Conservation (phyloP, 2,888 invertebrate genomes). For the Drosophila nigricruria region DNA sequence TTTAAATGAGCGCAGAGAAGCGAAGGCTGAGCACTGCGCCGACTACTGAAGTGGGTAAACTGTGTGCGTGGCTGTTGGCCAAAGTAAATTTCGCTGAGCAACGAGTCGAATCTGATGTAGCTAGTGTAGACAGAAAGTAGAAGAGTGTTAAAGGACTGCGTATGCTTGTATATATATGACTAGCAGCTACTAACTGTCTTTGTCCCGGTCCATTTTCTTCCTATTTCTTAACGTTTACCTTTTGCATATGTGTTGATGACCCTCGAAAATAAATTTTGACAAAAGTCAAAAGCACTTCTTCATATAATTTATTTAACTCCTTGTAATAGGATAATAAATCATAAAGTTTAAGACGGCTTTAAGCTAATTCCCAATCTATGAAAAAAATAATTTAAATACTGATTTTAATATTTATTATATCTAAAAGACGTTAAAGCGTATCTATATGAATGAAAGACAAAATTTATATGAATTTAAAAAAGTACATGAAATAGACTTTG, state of each 20-base stretch:
- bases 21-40: neutral
- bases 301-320: neutral
- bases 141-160: neutral
- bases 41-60: neutral
- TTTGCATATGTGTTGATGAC: neutral
- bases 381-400: no score
- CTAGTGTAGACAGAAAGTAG: no score
- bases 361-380: no score
- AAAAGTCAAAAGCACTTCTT: neutral
- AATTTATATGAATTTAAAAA: no score
- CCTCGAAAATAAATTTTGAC: neutral
- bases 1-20: constrained; percentile 48
- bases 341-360: no score
- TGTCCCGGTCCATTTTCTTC: neutral
- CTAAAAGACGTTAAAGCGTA: no score
- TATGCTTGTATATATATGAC: neutral
- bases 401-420: no score
- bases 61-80: constrained; percentile 11
- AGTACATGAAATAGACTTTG: no score
- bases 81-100: neutral
- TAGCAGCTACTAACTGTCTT: neutral
- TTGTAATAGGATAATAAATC: neutral
- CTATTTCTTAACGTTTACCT: neutral
- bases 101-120: neutral
- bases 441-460: no score